These are phyloP conservation scores for Drosophila colorata DNA, from an alignment of 2,888 invertebrate genomes.

Conservation along the genomic window DNA sequence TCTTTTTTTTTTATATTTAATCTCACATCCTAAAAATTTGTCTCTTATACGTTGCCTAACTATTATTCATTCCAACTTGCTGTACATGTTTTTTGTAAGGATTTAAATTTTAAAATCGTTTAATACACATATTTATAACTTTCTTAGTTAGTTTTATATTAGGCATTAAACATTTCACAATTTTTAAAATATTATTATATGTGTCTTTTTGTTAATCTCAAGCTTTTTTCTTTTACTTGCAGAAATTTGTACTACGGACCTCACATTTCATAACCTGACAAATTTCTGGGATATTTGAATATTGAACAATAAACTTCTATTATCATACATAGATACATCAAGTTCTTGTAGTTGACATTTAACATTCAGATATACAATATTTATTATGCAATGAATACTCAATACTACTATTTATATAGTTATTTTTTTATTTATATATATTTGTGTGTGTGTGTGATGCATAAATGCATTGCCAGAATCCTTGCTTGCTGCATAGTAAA, in stretches of 20 bases:
- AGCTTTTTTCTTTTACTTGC: neutral
- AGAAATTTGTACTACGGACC: constrained; percentile 28
- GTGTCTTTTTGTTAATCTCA: neutral
- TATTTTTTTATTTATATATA: constrained; percentile 13
- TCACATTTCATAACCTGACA: constrained; percentile 14
- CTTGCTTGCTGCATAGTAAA: constrained; percentile 7
- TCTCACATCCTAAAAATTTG: constrained; percentile 31
- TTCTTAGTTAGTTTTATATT: neutral
- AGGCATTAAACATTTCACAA: constrained; percentile 14
- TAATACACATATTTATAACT: neutral
- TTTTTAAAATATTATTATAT: neutral
- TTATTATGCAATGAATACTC: constrained; percentile 16
- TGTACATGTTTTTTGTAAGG: neutral
- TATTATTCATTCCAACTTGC: constrained; percentile 3
- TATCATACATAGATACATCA: constrained; percentile 39
- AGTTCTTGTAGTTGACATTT: constrained; percentile 57
- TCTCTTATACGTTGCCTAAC: constrained; percentile 33
- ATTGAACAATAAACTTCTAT: constrained; percentile 4
- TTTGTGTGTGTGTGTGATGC: constrained; percentile 1
- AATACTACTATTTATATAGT: constrained; percentile 6
- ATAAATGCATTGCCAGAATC: constrained; percentile 7
- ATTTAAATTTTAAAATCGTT: neutral
- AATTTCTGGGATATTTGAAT: constrained; percentile 19
- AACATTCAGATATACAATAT: constrained; percentile 52
- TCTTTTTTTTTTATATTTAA: neutral